phyloP scores from a whole-genome alignment of 2,113 vertebrate genomes.

The Entosphenus tridentatus region DNA sequence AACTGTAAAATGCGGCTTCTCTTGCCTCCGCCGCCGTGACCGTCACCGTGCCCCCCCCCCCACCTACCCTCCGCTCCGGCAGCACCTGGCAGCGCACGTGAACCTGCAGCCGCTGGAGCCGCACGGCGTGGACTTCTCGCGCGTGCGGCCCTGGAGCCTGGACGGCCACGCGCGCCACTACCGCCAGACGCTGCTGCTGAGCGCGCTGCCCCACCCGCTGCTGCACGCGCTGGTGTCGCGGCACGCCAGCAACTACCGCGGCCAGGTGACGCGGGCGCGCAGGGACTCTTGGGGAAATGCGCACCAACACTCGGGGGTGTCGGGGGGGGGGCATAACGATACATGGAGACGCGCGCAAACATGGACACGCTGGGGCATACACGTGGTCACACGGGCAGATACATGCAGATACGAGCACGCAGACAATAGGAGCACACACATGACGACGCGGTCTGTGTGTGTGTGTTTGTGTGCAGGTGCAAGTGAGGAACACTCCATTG shows the following conservation, averaged over 20 bases:
- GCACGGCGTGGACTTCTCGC: constrained; percentile 77
- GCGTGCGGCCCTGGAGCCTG: constrained; percentile 70
- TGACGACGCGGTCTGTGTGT: too few relatives aligned
- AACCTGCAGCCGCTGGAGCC: constrained; percentile 67
- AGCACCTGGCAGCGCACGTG: constrained; percentile 68
- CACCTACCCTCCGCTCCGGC: constrained; percentile 8
- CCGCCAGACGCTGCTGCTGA: constrained; percentile 69
- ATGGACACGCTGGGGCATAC: too few relatives aligned
- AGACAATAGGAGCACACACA: too few relatives aligned
- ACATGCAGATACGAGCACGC: too few relatives aligned
- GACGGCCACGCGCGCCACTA: constrained; percentile 61
- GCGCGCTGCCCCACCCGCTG: constrained; percentile 57
- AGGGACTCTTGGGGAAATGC: too few relatives aligned
- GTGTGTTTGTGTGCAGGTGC: constrained; percentile 28
- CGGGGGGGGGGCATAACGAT: too few relatives aligned
- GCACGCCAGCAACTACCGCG: constrained; percentile 48
- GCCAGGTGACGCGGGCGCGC: constrained; percentile 35
- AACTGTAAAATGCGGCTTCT: too few relatives aligned
- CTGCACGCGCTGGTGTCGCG: constrained; percentile 65
- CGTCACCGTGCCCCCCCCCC: too few relatives aligned
- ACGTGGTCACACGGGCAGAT: too few relatives aligned
- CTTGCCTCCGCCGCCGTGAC: too few relatives aligned
- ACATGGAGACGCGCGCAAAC: too few relatives aligned
- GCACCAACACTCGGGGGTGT: too few relatives aligned
- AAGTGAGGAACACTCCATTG: constrained; percentile 33